Base-by-base conservation (phyloP, 2,797 vertebrate species). In the Chloroceryle amazona region DNA sequence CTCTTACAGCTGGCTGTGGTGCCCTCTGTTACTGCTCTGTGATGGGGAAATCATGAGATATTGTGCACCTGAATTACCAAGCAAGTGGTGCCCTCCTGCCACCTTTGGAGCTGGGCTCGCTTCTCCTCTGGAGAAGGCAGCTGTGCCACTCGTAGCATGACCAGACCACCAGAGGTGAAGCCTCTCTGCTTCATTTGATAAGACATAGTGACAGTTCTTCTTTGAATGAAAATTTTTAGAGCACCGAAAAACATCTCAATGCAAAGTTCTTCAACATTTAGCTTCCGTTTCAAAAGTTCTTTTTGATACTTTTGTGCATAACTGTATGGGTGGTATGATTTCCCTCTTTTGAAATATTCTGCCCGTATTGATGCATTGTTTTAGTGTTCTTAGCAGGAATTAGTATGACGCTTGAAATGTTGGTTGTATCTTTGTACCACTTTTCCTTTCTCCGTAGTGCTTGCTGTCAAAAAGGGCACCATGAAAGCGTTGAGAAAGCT, bases 61-160 rank as follows among this genome's bases (percentile, higher is more conserved):
- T 37, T 0, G 0, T 33, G 31, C 9, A 67, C n/a, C 35, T 26
- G 4, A 0, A 0, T 1, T 26, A n/a, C n/a, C 47, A 76, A 1
- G 6, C 0, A 11, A 52, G 14, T 10, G 39, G 47, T 62, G 42
- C 28, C 7, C 12, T 28, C 21, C 41, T 58, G 13, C n/a, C 54
- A 13, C 9, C 35, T 71, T 22, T 67, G 75, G 9, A 42, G 22
- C 21, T 47, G 42, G 42, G 12, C 76, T 67, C 7, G 3, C 52
- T 31, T 28, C 6, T 14, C 41, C 37, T 85, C 29, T 31, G 47
- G 33, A 61, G 20, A 14, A 52, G 19, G 14, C 57, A 62, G 4
- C 25, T 47, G 22, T 67, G 28, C 37, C 47, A 22, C 15, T 39
- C 11, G 6, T 8, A 62, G 13, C 39, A 13, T 28, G 47, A 58